phyloP scores from a whole-genome alignment of 1,140 invertebrate genomes.

The Muscidifurax raptorellus region DNA sequence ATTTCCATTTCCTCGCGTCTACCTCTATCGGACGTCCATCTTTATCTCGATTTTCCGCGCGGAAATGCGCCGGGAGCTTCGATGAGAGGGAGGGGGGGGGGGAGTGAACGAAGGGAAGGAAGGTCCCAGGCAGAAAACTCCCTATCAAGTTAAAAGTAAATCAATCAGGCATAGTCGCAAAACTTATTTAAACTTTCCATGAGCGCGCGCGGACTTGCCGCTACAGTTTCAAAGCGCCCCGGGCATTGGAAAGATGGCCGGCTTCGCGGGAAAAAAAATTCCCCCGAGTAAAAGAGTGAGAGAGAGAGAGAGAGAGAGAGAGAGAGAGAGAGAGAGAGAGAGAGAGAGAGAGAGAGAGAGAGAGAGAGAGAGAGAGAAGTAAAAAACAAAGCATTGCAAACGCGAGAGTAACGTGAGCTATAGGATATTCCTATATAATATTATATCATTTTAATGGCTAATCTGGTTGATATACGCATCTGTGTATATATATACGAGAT shows the following conservation, averaged over 20 bases:
- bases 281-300: not conserved
- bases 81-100: not conserved
- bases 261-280: conserved; percentile 35
- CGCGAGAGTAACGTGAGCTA: too few relatives aligned
- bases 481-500: too few relatives aligned
- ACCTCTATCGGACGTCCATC: conserved; percentile 38
- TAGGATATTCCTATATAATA: too few relatives aligned
- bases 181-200: conserved; percentile 66
- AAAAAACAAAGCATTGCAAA: too few relatives aligned
- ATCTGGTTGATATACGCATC: too few relatives aligned
- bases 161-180: conserved; percentile 63
- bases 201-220: conserved; percentile 52
- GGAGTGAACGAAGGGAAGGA: conserved; percentile 6
- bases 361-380: not conserved
- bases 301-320: too few relatives aligned
- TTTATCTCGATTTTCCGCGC: conserved; percentile 21
- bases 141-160: conserved; percentile 67
- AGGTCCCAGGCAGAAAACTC: conserved; percentile 55
- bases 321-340: too few relatives aligned
- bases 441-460: too few relatives aligned
- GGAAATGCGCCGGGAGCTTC: conserved; percentile 32
- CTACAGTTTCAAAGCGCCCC: conserved; percentile 57
- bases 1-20: conserved; percentile 40
- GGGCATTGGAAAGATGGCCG: conserved; percentile 55
- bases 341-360: too few relatives aligned